Evolutionary conservation across 2,888 invertebrate genomes (phyloP).

Genomic region (Drosophila incognita): DNA sequence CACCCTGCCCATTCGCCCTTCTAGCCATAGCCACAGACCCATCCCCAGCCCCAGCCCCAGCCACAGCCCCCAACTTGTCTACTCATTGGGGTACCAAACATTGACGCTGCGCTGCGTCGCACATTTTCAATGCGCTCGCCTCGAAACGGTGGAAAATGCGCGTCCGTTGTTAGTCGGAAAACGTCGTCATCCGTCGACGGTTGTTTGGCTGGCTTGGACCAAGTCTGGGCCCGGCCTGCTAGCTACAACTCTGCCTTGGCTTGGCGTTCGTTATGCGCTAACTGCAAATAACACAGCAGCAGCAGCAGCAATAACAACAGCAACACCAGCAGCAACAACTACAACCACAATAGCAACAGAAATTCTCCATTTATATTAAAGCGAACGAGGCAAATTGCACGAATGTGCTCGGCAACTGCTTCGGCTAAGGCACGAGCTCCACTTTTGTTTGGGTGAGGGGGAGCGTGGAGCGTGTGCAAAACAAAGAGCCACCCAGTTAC

Average conservation of each 20-base stretch:
- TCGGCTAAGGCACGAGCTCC: slow-evolving; percentile 46
- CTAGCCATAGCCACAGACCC: slow-evolving; percentile 10
- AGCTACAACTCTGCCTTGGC: slow-evolving; percentile 57
- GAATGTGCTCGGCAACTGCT: slow-evolving; percentile 53
- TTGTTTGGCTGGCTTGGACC: slow-evolving; percentile 73
- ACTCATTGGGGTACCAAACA: slow-evolving; percentile 35
- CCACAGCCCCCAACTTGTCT: slow-evolving; percentile 23
- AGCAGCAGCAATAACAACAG: slow-evolving; percentile 26
- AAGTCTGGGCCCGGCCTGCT: slow-evolving; percentile 50
- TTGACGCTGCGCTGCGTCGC: slow-evolving; percentile 75
- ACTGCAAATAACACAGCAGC: slow-evolving; percentile 55
- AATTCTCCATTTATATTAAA: slow-evolving; percentile 58
- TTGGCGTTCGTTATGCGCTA: slow-evolving; percentile 60
- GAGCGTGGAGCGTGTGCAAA: slow-evolving; percentile 54
- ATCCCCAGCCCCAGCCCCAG: slow-evolving; percentile 2
- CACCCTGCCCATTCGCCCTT: slow-evolving; percentile 14
- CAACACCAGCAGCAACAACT: slow-evolving; percentile 18
- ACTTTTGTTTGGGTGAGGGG: slow-evolving; percentile 7
- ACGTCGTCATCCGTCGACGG: slow-evolving; percentile 82
- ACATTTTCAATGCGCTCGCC: slow-evolving; percentile 81
- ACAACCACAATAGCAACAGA: slow-evolving; percentile 34
- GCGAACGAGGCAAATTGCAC: slow-evolving; percentile 56
- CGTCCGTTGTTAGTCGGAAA: slow-evolving; percentile 82
- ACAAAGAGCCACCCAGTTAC: slow-evolving; percentile 71
- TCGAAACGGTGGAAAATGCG: slow-evolving; percentile 80